Percentiles rank a stretch among this genome's conserved stretches.
phyloP scores from a whole-genome alignment of 2,888 invertebrate species.

The Caenorhabditis sulstoni region DNA sequence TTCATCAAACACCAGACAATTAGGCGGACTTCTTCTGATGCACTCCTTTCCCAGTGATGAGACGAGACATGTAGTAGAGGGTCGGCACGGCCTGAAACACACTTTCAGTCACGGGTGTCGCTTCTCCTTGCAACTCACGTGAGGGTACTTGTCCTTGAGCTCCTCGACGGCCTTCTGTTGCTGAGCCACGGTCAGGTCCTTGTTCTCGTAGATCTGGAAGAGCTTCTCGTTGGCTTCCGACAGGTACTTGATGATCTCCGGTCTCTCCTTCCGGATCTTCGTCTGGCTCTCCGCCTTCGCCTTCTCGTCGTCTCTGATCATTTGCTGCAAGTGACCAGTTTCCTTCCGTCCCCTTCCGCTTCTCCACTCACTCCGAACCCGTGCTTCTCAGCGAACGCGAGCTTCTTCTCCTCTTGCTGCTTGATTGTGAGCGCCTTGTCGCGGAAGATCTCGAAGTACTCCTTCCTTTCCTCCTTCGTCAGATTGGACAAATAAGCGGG shows the following conservation, averaged over 20 bases:
- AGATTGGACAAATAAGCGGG: slow-evolving; percentile 57
- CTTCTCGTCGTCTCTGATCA: slow-evolving; percentile 35
- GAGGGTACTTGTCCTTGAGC: slow-evolving; percentile 34
- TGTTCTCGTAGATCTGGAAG: slow-evolving; percentile 44
- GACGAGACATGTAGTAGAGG: slow-evolving; percentile 41
- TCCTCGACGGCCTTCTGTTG: slow-evolving; percentile 24
- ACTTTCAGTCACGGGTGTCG: not conserved
- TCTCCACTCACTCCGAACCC: slow-evolving; percentile 48
- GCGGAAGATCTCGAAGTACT: slow-evolving; percentile 51
- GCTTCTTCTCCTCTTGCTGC: slow-evolving; percentile 49
- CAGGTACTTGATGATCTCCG: slow-evolving; percentile 35
- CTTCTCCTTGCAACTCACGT: slow-evolving; percentile 13
- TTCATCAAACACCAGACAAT: not conserved
- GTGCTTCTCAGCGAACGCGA: slow-evolving; percentile 57
- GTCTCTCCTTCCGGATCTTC: slow-evolving; percentile 24
- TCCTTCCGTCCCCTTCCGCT: no score
- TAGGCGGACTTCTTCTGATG: not conserved
- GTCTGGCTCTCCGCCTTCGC: slow-evolving; percentile 18
- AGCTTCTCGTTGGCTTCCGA: slow-evolving; percentile 30
- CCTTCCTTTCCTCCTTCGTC: slow-evolving; percentile 50
- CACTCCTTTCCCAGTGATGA: slow-evolving; percentile 31
- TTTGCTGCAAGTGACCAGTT: slow-evolving; percentile 12
- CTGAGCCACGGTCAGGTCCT: slow-evolving; percentile 34
- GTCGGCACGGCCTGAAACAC: slow-evolving; percentile 26
- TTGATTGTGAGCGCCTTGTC: slow-evolving; percentile 49